phyloP scores from a whole-genome alignment of 2,113 vertebrate genomes.

The Gymnarchus niloticus region DNA sequence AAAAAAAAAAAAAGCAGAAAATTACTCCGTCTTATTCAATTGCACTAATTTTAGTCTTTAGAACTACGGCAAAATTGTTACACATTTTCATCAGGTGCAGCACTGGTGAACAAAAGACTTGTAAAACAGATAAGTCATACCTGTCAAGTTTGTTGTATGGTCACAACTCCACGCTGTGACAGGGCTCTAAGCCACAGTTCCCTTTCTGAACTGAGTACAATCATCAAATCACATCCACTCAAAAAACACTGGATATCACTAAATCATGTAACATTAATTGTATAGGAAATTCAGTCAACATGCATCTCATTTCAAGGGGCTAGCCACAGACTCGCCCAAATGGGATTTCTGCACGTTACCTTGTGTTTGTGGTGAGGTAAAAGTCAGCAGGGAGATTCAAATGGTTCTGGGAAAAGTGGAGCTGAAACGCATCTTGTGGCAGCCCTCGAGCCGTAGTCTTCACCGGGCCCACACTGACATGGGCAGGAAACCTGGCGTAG shows the following conservation, averaged over 20 bases:
- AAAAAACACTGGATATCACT: background rate
- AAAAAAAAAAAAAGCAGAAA: too few relatives aligned
- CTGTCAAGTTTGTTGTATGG: background rate
- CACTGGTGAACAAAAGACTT: background rate
- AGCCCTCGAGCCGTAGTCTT: constrained; percentile 50
- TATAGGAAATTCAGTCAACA: background rate
- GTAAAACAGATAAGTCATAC: background rate
- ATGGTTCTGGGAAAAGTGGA: constrained; percentile 55
- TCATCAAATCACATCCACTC: background rate
- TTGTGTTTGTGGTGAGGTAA: constrained; percentile 51
- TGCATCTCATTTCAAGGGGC: background rate
- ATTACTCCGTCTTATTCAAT: too few relatives aligned
- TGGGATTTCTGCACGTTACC: constrained; percentile 35
- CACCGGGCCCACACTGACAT: constrained; percentile 49
- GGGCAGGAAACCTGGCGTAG: constrained; percentile 53
- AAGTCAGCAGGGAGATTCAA: constrained; percentile 40
- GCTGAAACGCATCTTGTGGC: constrained; percentile 53
- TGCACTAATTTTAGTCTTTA: background rate
- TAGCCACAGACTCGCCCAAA: background rate
- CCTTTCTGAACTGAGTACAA: constrained; percentile 43
- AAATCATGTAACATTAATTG: background rate
- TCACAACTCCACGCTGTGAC: background rate
- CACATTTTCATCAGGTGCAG: too few relatives aligned
- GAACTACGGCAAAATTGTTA: too few relatives aligned
- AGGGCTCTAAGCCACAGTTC: constrained; percentile 47